Evolutionary conservation across 1,140 invertebrate species (phyloP), one percentile per base, ranked within the genome.

Genomic region (Lepidurus couesii): DNA sequence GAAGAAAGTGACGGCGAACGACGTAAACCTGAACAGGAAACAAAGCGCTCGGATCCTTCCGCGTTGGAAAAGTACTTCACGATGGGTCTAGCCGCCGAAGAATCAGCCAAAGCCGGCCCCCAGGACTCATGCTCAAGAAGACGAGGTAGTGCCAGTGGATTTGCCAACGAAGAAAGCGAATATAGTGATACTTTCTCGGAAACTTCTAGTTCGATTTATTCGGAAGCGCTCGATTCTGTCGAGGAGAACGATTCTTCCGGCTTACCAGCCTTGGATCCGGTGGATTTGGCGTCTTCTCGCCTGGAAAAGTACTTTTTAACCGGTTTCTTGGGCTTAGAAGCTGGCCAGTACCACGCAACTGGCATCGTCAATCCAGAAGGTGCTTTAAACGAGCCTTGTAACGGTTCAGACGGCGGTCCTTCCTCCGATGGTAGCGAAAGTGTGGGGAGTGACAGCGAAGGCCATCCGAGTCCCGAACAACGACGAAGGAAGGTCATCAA

Each of bases 41-140:
- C 76, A 45, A 75, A 78, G 42, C 73, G 26, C 45, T 13, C 47
- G 8, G 84, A 85, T 78, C 90, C 92, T 0, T 94, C 94, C 0
- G 93, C 95, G 82, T 83, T 97, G 78, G 94, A 96, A 84, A 95
- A 95, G 84, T 96, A 97, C 84, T 97, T 95, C 86, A 94, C 93
- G 84, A 95, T 92, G 82, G 92, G 90, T 0, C 86, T 95, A 44
- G 92, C 92, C 8, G 91, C 76, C 3, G 53, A 65, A 65, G 53
- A 65, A 65, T 44, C 42, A 0, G 21, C 75, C 42, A 76, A 76
- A 44, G 75, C 91, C 83, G 92, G 91, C 42, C 76, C 80, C 24
- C 81, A 82, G 11, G 82, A 82, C 13, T 73, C 84, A 74, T 43
- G 82, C 34, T 82, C 81, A 53, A 26, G 26, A 89, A 75, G 80